Base-by-base conservation (phyloP, 2,797 vertebrate genomes). In the Eutrigla gurnardus region DNA sequence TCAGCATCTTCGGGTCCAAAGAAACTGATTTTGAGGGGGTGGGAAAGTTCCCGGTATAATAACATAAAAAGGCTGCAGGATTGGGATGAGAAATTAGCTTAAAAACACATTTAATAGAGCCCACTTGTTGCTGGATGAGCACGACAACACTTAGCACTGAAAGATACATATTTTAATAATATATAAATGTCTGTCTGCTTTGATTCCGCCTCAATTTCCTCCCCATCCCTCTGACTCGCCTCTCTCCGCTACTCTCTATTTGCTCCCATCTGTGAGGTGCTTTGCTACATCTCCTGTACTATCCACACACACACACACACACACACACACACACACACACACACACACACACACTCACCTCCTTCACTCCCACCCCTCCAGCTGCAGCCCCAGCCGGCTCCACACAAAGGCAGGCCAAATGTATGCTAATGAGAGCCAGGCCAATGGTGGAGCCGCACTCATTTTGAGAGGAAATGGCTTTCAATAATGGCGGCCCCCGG, bases 391-490 rank as follows among this genome's bases (percentile, higher is more conserved):
- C 89, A 88, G 89, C 82, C 85, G 78, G 84, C 90, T 90, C 87
- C 84, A 82, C 89, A 92, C 88, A 93, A 85, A 90, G 86, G 70
- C 89, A 88, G 86, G 86, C 87, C 87, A 92, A 93, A 91, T 92
- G 90, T 92, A 94, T 94, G 92, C 91, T 94, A 94, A 94, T 93
- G 90, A 89, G 86, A 88, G 84, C 81, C 89, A 93, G 92, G 86
- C 88, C 89, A 88, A 91, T 91, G 83, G 91, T 84, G 87, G 89
- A 89, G 90, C 89, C 70, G 62, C 86, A 87, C 89, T 92, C 90
- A 91, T 92, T 94, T 92, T 88, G 89, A 91, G 91, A 92, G 91
- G 93, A 94, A 94, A 94, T 94, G 93, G 92, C 89, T 92, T 88
- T 89, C 91, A 94, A 91, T 92, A 91, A 92, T 92, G 84, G 89